phyloP scores from a whole-genome alignment of 2,797 vertebrate species.

The Xyrichtys novacula region DNA sequence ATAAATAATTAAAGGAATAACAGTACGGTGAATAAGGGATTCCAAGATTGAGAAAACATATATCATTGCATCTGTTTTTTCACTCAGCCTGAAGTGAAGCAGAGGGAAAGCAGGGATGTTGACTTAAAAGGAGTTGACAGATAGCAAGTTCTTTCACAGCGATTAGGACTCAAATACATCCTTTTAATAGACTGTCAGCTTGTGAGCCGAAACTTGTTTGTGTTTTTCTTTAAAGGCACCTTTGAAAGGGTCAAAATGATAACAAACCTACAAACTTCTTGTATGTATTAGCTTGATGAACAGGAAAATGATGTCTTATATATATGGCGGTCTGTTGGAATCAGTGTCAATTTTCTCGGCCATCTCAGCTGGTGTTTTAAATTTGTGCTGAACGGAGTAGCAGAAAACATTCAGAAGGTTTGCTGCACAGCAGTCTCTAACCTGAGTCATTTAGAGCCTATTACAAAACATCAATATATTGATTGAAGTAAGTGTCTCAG shows the following conservation, averaged over 20 bases:
- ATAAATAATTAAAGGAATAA: too few relatives aligned
- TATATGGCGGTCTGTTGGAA: neutral
- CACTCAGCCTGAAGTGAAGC: neutral
- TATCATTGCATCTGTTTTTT: too few relatives aligned
- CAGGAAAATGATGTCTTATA: neutral
- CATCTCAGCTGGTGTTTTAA: constrained; percentile 23
- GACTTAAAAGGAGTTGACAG: neutral
- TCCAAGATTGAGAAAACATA: too few relatives aligned
- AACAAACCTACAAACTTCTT: constrained; percentile 8
- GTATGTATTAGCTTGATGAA: neutral
- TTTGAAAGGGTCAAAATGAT: neutral
- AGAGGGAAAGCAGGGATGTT: neutral
- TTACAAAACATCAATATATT: constrained; percentile 84
- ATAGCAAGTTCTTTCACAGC: neutral
- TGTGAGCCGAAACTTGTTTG: neutral
- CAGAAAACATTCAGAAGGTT: constrained; percentile 53
- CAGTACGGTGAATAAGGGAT: too few relatives aligned
- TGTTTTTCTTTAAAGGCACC: neutral
- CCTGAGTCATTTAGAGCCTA: constrained; percentile 82
- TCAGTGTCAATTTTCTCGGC: constrained; percentile 25
- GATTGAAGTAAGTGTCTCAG: constrained; percentile 79
- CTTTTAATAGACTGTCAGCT: too few relatives aligned
- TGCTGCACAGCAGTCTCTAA: constrained; percentile 72
- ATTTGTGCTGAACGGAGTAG: constrained; percentile 45
- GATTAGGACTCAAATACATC: neutral